Base-by-base conservation (phyloP, 2,113 vertebrate species). In the Pachypanchax playfairii region DNA sequence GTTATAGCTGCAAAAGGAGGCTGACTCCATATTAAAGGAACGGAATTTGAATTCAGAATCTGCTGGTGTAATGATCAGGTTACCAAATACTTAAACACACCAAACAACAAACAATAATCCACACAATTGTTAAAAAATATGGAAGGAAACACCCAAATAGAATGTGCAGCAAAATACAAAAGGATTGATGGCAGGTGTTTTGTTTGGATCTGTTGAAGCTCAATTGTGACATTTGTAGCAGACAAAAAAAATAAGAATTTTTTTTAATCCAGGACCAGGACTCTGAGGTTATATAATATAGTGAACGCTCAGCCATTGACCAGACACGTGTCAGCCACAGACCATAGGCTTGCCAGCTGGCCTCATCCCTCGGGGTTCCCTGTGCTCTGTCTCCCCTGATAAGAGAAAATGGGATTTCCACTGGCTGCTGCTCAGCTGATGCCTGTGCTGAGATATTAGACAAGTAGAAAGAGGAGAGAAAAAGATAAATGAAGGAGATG, bases 331-430 rank as follows among this genome's bases (percentile, higher is more conserved):
- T 29, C 71, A 70, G 63, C 60, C 68, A 22, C 55, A 69, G 66
- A 71, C 73, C 48, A 61, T 46, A 42, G 75, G 63, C 75, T 22
- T 82, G 87, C 85, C 91, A 90, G 86, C 78, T 89, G 87, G 82
- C 68, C 73, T 5, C 59, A 84, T 76, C 82, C 80, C 71, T 41
- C 74, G 83, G 83, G 74, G 73, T 77, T 85, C 73, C 82, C 89
- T 38, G 39, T 51, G 70, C 54, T 76, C 85, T 88, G 87, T 76
- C 70, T 59, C 50, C 50, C 60, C 68, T 66, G 87, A 91, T 91
- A 88, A 91, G 83, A 86, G 70, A 85, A 88, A 86, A 91, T 81
- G 75, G 83, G 85, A 89, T 89, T 88, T 91, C 85, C 85, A 78
- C 70, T 70, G 71, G 69, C 77, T 75, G 57, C 77, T 52, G 76